Percentiles rank a stretch among this genome's conserved stretches.
Evolutionary conservation across 35 echinoderm and acorn worm genomes (phyloP).

Genomic region (Apostichopus japonicus): DNA sequence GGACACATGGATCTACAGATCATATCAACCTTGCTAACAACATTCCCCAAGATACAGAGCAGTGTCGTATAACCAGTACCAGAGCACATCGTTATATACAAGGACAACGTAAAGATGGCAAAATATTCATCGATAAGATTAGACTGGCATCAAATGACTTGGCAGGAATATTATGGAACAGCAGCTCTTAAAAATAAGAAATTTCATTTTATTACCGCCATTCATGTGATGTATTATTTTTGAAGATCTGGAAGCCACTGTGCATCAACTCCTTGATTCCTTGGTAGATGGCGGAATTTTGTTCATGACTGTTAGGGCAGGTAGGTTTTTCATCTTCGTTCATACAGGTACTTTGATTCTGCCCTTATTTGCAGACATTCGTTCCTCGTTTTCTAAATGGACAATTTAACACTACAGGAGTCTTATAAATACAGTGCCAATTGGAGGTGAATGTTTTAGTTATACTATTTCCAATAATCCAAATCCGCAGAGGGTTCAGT

Average conservation of each 20-base stretch:
- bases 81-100: neutral
- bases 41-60: neutral
- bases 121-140: neutral
- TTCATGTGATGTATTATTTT: neutral
- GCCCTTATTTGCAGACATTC: neutral
- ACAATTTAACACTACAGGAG: neutral
- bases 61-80: neutral
- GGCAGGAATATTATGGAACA: neutral
- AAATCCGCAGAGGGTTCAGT: too few species aligned
- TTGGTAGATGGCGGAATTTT: neutral
- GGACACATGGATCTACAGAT: neutral
- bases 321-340: neutral
- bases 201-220: neutral
- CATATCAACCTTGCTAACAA: neutral
- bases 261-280: neutral
- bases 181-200: neutral
- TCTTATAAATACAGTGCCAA: neutral
- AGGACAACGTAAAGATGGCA: neutral
- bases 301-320: neutral
- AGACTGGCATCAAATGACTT: neutral
- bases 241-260: neutral
- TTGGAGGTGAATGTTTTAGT: neutral
- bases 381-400: neutral
- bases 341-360: neutral
- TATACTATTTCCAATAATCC: too few species aligned